A percentile compares a stretch with the other conserved stretches of the same genome.
These are phyloP conservation scores for Anguilla rostrata DNA, from an alignment of 2,113 vertebrate species.

Conservation along the genomic window DNA sequence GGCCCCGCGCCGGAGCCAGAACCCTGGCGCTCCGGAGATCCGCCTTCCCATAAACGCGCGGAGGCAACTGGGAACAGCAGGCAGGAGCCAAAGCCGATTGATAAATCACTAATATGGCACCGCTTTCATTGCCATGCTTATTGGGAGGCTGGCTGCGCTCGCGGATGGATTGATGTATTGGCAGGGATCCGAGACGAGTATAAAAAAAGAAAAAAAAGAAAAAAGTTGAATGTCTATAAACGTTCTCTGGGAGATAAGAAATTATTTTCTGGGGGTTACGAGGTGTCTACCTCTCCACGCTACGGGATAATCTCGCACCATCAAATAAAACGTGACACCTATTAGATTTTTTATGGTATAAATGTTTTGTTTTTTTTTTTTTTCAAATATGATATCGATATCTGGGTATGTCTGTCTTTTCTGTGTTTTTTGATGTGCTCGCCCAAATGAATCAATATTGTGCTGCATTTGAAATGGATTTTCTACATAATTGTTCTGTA, in stretches of 20 bases:
- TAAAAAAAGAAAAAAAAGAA: neutral
- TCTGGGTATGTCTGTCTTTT: neutral
- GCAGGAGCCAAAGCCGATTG: neutral
- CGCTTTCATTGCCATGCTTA: conserved; percentile 9
- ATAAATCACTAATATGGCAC: neutral
- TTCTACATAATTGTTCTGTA: neutral
- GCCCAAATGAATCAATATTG: neutral
- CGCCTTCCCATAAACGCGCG: neutral
- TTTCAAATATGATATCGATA: neutral
- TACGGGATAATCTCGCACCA: neutral
- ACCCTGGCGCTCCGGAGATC: conserved; percentile 17
- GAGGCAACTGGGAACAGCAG: neutral
- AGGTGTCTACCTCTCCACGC: neutral
- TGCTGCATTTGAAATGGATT: neutral
- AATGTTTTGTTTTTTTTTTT: neutral
- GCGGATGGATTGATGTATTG: neutral
- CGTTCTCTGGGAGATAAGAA: neutral
- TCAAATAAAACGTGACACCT: neutral
- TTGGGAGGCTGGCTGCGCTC: neutral
- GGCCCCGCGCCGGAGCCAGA: neutral
- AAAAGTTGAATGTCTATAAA: conserved; percentile 1
- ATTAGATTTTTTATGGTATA: neutral
- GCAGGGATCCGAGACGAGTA: conserved; percentile 3
- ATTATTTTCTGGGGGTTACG: neutral
- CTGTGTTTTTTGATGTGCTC: neutral